phyloP scores from a whole-genome alignment of 2,797 vertebrate species.

The Syngnathus acus region DNA sequence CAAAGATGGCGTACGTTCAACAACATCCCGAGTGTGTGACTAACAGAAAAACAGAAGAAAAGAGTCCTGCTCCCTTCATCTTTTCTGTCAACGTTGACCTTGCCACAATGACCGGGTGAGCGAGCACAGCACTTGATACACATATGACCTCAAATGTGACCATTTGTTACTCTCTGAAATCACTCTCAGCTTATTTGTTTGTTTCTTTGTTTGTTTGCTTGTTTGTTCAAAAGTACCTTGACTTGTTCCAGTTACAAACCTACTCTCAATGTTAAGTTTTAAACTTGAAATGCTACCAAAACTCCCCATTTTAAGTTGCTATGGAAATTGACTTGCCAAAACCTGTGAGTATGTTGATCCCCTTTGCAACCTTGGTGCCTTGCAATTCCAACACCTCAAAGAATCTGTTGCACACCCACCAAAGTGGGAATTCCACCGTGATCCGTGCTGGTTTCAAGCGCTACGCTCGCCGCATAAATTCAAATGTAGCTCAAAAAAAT shows the following conservation, averaged over 20 bases:
- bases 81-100: not conserved
- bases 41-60: not conserved
- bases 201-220: too few species aligned
- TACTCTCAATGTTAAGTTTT: not conserved
- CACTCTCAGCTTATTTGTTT: too few species aligned
- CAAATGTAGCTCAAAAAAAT: conserved; percentile 1
- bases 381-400: not conserved
- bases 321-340: not conserved
- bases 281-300: not conserved
- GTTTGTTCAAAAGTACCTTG: too few species aligned
- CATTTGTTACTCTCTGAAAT: not conserved
- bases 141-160: conserved; percentile 16
- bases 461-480: not conserved
- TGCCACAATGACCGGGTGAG: not conserved
- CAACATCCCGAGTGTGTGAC: not conserved
- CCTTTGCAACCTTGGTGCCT: not conserved
- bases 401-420: not conserved
- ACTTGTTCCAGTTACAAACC: too few species aligned
- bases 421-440: not conserved
- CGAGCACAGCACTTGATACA: not conserved
- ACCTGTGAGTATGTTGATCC: not conserved
- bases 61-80: not conserved
- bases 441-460: not conserved
- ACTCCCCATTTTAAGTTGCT: not conserved
- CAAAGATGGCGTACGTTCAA: not conserved